Base-by-base conservation (phyloP, 2,888 invertebrate species). In the Erebia epiphron region DNA sequence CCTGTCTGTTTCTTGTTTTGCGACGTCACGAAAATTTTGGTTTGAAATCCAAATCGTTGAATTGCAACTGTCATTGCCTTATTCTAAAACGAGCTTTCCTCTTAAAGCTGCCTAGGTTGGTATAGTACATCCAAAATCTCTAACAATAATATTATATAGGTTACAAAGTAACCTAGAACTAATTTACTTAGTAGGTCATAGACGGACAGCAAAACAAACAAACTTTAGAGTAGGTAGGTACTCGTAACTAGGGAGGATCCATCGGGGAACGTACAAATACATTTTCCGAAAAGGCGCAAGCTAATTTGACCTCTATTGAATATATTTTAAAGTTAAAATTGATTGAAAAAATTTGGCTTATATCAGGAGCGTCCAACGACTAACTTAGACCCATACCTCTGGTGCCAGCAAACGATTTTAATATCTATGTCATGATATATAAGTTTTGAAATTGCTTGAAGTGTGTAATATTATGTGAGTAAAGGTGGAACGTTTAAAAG, bases 191-290 rank as follows among this genome's bases (percentile, higher is more conserved):
- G 41, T 58, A 54, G 61, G 21, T 41, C 61, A 65, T 65, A 68
- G 71, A 75, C 63, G 73, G 66, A 41, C 65, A 69, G 71, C 68
- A 70, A 67, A 70, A 68, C 70, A 72, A 69, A 67, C 62, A 62
- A 75, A 73, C 73, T 75, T 73, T 67, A 69, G 58, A 68, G 54
- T 54, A 35, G 52, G 62, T 66, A n/a, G n/a, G n/a, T n/a, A n/a
- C n/a, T n/a, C n/a, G n/a, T n/a, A 63, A 67, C 61, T 68, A 70
- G 49, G 58, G 60, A 57, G n/a, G 7, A 67, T 61, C 41, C 26
- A 21, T 58, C n/a, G 35, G 35, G 18, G 43, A 60, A 61, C 65
- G 16, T 68, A 46, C 68, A 73, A 60, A 58, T 26, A 50, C 35
- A 46, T n/a, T n/a, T n/a, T 56, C 0, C 21, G 10, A 18, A 10